Evolutionary conservation across 2,113 vertebrate species (phyloP), one percentile per base, ranked within the genome.

Genomic region (Aix galericulata): DNA sequence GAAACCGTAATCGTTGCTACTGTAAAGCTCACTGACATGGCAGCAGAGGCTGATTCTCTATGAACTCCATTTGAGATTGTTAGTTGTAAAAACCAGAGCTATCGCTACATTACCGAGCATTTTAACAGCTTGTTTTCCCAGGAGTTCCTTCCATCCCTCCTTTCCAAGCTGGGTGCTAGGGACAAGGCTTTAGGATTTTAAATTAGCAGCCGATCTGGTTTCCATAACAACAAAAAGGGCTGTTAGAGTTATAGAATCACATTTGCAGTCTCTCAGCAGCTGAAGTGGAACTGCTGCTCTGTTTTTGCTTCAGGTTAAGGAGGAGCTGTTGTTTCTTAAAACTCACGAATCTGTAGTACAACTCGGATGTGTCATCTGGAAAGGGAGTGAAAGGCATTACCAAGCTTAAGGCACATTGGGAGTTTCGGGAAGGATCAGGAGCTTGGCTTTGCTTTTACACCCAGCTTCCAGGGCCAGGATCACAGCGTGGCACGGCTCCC

Each of bases 171-270:
- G 63, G 53, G 36, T 56, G 68, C 40, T 25, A 42, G 59, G 89
- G 56, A 88, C 18, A 42, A 89, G 60, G 87, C 80, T 90, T 93
- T 3, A 52, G 52, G 72, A 73, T 85, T 91, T 89, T 34, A 89
- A 62, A 74, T 68, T 53, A 76, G 91, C 88, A 88, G 76, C 86
- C 97, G 75, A 56, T 74, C 66, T 64, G n/a, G 93, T 96, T 95
- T 87, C 96, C 93, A 95, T 95, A 95, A 90, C 94, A 95, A 95
- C 96, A 75, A 44, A 40, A 71, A 73, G 76, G 55, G 22, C 68
- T 60, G 46, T 56, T 81, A 48, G 60, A 55, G 52, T 38, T 55
- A 29, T 55, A 29, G 64, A 86, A 38, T 20, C 86, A 80, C 69
- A 50, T 52, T 81, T 60, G 53, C 31, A 72, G 73, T 77, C 68